Conservation (phyloP, 2,797 vertebrate species). For the Sebastes melanostomus region DNA sequence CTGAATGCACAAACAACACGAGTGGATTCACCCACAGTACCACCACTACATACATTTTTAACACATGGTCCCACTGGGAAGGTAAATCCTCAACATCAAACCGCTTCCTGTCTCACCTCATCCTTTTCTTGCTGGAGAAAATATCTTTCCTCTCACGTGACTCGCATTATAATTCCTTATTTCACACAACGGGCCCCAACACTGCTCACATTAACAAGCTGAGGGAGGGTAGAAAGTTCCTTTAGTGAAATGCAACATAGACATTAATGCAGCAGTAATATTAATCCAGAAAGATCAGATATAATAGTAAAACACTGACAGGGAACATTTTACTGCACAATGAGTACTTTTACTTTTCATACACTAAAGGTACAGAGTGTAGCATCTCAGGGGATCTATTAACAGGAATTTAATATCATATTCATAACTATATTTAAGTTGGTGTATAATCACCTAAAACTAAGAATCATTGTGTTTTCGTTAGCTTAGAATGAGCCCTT, state of each 20-base stretch:
- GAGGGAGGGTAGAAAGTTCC: too few species aligned
- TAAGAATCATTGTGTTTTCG: too few species aligned
- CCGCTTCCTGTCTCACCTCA: neutral
- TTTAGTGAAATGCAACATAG: neutral
- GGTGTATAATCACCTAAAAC: too few species aligned
- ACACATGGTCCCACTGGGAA: neutral
- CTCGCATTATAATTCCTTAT: too few species aligned
- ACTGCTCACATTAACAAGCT: too few species aligned
- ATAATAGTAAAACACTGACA: neutral
- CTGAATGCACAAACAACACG: neutral
- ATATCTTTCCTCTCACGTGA: neutral
- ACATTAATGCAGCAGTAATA: neutral
- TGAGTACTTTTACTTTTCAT: neutral
- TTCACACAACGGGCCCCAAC: too few species aligned
- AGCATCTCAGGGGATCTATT: too few species aligned
- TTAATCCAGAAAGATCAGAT: neutral
- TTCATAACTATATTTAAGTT: too few species aligned
- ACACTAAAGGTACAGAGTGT: neutral
- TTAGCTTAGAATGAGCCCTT: too few species aligned
- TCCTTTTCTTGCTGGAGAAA: neutral
- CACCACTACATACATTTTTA: neutral
- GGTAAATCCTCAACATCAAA: neutral
- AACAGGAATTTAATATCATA: too few species aligned
- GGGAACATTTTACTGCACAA: neutral
- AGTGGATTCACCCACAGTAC: neutral